Percentiles rank a stretch among this genome's conserved stretches.
Conservation (phyloP, 2,797 vertebrate species). For the Sibirionetta formosa region DNA sequence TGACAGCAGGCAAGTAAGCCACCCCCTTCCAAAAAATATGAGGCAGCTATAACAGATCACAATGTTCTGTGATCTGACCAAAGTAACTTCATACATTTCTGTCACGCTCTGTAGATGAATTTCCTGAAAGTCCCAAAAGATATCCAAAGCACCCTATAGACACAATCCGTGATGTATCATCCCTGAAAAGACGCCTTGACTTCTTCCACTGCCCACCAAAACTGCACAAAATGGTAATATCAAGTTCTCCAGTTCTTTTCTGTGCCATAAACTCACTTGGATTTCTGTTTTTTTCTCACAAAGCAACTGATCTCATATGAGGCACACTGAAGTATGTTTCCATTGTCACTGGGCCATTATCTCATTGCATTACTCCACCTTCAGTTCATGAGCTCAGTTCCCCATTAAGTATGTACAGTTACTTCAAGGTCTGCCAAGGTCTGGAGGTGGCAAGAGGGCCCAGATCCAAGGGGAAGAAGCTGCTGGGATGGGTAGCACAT, state of each 20-base stretch:
- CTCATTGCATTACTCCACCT: constrained; percentile 30
- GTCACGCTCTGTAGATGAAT: not conserved
- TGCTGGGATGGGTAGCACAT: not conserved
- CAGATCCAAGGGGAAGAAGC: not conserved
- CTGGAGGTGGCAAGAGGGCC: not conserved
- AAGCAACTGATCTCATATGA: constrained; percentile 10
- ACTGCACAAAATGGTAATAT: not conserved
- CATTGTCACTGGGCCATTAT: not conserved
- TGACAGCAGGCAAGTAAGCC: not conserved
- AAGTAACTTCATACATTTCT: not conserved
- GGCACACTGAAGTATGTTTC: not conserved
- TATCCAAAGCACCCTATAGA: not conserved
- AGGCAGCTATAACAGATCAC: not conserved
- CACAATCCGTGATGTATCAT: not conserved
- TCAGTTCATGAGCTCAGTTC: not conserved
- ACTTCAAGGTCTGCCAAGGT: not conserved
- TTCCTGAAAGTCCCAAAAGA: not conserved
- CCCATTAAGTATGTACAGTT: not conserved
- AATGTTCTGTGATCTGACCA: not conserved
- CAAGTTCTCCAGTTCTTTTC: not conserved
- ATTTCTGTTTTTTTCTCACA: not conserved
- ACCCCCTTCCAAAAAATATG: not conserved
- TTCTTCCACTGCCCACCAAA: not conserved
- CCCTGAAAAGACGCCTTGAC: not conserved
- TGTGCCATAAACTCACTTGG: not conserved